Base-by-base conservation (phyloP, 2,113 vertebrate genomes). In the Nothocercus julius region DNA sequence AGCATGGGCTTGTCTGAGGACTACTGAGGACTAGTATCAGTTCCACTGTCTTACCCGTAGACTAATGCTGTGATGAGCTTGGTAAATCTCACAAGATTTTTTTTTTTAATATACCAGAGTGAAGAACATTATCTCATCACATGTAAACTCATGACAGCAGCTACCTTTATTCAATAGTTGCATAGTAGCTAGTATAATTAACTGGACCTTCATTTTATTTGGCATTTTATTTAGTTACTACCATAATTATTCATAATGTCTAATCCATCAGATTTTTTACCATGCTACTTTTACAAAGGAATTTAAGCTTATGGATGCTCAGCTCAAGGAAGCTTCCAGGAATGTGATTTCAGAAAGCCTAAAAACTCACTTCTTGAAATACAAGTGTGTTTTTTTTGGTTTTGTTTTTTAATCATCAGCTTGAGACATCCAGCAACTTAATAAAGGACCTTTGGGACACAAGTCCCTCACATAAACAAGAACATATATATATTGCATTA, bases 11-110 rank as follows among this genome's bases (percentile, higher is more conserved):
- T 64, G 38, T 20, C 15, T 66, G 0, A 0, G 81, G 58, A 82
- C 58, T n/a, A 2, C 15, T 66, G 0, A 0, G 81, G 58, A 82
- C 58, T n/a, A 2, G 0, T 5, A 61, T 11, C 0, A 0, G 51
- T 61, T 61, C 27, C 22, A 4, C 0, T n/a, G 58, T 15, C 40
- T 13, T 3, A 40, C 3, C 25, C 94, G 27, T 18, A 81, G 77
- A 53, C 63, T 3, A 80, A 68, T 0, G 4, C 44, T 49, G 66
- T 2, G 63, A 73, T 61, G 44, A 79, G 79, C 66, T 5, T 62
- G 66, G 77, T 45, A 53, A 1, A 1, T 18, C 76, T 82, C n/a
- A 70, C 51, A 85, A 76, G 83, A 87, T 24, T 56, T 34, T 25
- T 92, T 64, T 68, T 25, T 92, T 56, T 53, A 89, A 90, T 14